Evolutionary conservation across 2,113 vertebrate genomes (phyloP), one percentile per base, ranked within the genome.

Genomic region (Syngnathus scovelli): DNA sequence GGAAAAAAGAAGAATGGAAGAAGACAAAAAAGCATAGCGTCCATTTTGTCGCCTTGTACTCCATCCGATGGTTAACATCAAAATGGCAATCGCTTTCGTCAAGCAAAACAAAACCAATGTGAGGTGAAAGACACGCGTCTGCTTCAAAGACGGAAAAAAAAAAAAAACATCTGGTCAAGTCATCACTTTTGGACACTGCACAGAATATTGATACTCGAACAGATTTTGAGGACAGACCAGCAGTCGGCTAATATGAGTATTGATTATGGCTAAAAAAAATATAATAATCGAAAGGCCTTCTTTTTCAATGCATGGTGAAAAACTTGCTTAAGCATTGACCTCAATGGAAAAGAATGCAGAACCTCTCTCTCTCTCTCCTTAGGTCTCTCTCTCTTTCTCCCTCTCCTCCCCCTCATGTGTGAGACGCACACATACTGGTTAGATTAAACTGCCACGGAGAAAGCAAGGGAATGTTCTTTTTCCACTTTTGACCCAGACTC

Each of bases 271-370:
- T 7, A 15, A 27, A 65, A n/a, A 66, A 1, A 58, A 16, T 2
- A 2, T 16, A 43, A 43, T 1, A 13, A 1, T 43, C 13, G 41
- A 43, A 11, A 0, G 7, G n/a, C 11, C 61, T 9, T 43, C 6
- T 19, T 15, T 12, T n/a, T 18, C 51, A 27, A 39, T 39, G 60
- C 13, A 68, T 77, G 83, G 81, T 85, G 80, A 81, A 66, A 74
- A 62, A 5, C 78, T 74, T 55, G 56, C 68, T 74, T 64, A 79
- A 85, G 77, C 52, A 71, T 13, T 84, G 83, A 88, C 78, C 80
- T 88, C 83, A 88, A 70, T 82, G 80, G 82, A 87, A 80, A 88
- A 86, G 83, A 83, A 88, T 88, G 80, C 80, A 80, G 77, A 75
- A 66, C 21, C 68, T n/a, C 49, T 21, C 49, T 51, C 18, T 82